Evolutionary conservation across 2,113 vertebrate genomes (phyloP).

Genomic region (Labeo catla): DNA sequence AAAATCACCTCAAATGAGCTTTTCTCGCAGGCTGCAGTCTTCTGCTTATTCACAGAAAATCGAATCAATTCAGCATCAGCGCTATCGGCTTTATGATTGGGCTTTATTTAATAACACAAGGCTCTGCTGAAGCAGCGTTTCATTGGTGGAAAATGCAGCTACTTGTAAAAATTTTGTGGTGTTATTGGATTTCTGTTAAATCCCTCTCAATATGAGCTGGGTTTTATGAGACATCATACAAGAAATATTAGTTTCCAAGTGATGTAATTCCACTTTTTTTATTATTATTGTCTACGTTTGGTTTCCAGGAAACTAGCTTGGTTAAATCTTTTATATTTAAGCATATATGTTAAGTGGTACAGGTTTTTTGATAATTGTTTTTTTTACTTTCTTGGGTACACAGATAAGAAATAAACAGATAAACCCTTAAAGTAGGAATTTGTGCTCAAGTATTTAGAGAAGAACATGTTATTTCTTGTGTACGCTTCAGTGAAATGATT

Average conservation of each 20-base stretch:
- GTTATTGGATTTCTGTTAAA: slow-evolving; percentile 47
- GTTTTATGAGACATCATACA: slow-evolving; percentile 42
- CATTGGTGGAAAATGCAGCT: slow-evolving; percentile 45
- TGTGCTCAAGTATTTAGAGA: neutral
- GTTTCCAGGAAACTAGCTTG: slow-evolving; percentile 44
- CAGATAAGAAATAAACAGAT: neutral
- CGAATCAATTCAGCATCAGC: slow-evolving; percentile 4
- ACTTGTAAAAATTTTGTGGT: slow-evolving; percentile 37
- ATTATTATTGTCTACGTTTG: slow-evolving; percentile 25
- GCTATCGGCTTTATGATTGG: slow-evolving; percentile 8
- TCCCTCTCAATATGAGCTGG: slow-evolving; percentile 21
- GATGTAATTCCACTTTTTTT: slow-evolving; percentile 43
- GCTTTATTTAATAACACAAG: slow-evolving; percentile 33
- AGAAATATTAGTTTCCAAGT: slow-evolving; percentile 50
- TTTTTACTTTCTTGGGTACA: neutral
- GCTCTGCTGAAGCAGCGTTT: slow-evolving; percentile 25
- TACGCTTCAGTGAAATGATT: neutral
- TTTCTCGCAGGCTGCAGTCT: neutral
- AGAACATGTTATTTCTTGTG: neutral
- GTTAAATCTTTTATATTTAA: slow-evolving; percentile 1
- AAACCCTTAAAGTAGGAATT: neutral
- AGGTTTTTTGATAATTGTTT: too few relatives aligned
- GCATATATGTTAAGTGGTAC: slow-evolving; percentile 13
- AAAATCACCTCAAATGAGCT: neutral
- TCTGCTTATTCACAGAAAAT: slow-evolving; percentile 11